phyloP scores from a whole-genome alignment of 2,113 vertebrate species.

The Perognathus longimembris region DNA sequence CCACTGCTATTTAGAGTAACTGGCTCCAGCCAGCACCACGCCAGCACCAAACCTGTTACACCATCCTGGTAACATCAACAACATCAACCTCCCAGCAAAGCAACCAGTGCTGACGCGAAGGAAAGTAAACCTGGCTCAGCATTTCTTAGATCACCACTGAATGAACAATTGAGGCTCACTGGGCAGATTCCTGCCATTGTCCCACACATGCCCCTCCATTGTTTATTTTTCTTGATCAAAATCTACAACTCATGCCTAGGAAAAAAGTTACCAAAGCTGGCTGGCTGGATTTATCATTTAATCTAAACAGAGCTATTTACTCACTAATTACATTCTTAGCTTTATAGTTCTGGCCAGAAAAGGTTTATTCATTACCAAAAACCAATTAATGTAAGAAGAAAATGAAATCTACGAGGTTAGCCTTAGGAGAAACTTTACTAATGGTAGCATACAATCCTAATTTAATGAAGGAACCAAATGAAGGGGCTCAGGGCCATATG shows the following conservation, averaged over 20 bases:
- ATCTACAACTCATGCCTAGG: background rate
- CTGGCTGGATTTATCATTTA: background rate
- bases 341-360: conserved; percentile 27
- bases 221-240: conserved; percentile 25
- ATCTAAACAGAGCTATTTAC: conserved; percentile 43
- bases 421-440: background rate
- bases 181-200: fast-evolving
- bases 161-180: background rate
- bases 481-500: background rate
- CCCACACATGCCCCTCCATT: background rate
- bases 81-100: background rate
- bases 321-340: conserved; percentile 49
- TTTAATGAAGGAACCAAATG: background rate
- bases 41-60: background rate
- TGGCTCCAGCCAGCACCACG: background rate
- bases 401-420: conserved; percentile 12
- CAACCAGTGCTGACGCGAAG: background rate
- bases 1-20: background rate
- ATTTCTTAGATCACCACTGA: background rate
- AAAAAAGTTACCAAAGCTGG: conserved; percentile 16
- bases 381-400: conserved; percentile 25
- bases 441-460: background rate
- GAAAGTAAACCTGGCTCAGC: background rate
- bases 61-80: background rate
- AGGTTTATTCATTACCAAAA: conserved; percentile 41